phyloP scores from a whole-genome alignment of 2,113 vertebrate species.

The Urocitellus parryii region DNA sequence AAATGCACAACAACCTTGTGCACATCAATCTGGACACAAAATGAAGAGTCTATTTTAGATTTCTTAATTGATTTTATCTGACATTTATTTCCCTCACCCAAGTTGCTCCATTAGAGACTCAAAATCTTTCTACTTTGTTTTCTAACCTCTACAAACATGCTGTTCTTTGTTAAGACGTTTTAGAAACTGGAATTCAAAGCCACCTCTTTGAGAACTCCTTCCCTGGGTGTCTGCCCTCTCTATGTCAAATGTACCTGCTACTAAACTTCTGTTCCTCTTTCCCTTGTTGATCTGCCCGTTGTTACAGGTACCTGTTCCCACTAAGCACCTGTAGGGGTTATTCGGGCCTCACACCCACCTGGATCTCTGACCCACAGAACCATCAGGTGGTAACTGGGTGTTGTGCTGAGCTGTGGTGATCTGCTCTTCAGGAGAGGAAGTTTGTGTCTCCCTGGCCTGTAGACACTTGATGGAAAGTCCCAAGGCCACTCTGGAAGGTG shows the following conservation, averaged over 20 bases:
- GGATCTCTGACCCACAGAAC: not conserved
- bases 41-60: not conserved
- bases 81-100: not conserved
- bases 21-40: not conserved
- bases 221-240: not conserved
- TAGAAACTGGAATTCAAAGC: not conserved
- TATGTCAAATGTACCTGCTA: not conserved
- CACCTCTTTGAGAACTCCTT: not conserved
- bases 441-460: rapidly evolving
- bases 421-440: not conserved
- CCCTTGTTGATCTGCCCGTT: not conserved
- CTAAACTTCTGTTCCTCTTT: not conserved
- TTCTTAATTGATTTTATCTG: not conserved
- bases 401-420: rapidly evolving
- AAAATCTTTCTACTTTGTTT: not conserved
- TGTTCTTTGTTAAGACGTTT: not conserved
- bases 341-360: too few relatives aligned
- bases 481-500: not conserved
- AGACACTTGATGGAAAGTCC: not conserved
- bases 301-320: not conserved
- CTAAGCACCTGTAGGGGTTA: not conserved
- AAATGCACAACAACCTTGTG: not conserved
- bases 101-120: not conserved
- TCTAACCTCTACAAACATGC: not conserved
- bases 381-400: not conserved